A percentile compares a stretch with the other conserved stretches of the same genome.
Conservation (phyloP, 53 echinoderm and acorn worm species). For the Henricia sp. region DNA sequence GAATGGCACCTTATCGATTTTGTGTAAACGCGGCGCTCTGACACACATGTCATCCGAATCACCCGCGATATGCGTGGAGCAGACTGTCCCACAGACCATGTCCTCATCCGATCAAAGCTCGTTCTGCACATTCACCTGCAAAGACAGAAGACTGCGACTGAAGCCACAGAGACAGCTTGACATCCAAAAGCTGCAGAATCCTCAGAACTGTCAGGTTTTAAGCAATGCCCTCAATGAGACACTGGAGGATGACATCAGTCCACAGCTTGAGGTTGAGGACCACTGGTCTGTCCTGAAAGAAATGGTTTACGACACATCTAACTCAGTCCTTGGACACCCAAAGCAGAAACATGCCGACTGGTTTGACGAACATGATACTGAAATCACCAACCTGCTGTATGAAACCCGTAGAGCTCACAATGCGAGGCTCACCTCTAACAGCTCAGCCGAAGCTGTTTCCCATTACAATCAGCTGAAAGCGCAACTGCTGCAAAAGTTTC, state of each 20-base stretch:
- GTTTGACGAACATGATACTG: background rate
- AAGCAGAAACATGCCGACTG: background rate
- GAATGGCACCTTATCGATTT: slow-evolving; percentile 4
- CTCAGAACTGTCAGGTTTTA: background rate
- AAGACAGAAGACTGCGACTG: background rate
- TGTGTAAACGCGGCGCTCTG: background rate
- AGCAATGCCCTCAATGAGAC: slow-evolving; percentile 4
- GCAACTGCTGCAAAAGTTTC: too few relatives aligned
- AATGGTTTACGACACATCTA: background rate
- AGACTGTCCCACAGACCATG: slow-evolving; percentile 18
- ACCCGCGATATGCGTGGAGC: slow-evolving; percentile 3
- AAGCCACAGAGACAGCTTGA: background rate
- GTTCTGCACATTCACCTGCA: background rate
- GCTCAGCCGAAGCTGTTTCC: too few relatives aligned
- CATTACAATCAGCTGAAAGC: too few relatives aligned
- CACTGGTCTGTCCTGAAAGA: too few relatives aligned
- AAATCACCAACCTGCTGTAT: slow-evolving; percentile 1
- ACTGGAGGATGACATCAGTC: background rate
- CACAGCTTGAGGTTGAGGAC: background rate
- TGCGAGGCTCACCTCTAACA: too few relatives aligned
- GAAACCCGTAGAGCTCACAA: too few relatives aligned
- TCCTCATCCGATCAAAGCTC: background rate
- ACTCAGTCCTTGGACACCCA: background rate
- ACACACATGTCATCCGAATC: background rate
- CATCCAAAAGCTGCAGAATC: background rate